Evolutionary conservation across 2,113 vertebrate genomes (phyloP).

Genomic region (Paradisaea rubra): DNA sequence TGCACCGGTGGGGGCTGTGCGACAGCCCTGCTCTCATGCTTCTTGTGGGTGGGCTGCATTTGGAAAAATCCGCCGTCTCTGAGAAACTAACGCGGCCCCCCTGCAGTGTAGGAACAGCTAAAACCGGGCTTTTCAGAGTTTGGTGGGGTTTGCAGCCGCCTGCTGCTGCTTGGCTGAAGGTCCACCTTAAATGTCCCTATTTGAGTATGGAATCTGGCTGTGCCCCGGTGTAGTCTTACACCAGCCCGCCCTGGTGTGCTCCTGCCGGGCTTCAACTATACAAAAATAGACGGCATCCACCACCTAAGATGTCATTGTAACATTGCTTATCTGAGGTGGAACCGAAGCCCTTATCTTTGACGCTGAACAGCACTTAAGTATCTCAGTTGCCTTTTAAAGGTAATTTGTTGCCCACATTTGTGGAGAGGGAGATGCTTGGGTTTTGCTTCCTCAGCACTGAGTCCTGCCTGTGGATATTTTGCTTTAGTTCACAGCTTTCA

Average conservation of each 20-base stretch:
- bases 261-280: background rate
- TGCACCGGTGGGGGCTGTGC: rapidly evolving
- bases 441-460: background rate
- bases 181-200: slow-evolving; percentile 52
- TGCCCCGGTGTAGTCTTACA: slow-evolving; percentile 58
- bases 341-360: slow-evolving; percentile 16
- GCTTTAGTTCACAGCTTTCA: background rate
- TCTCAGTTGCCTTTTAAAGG: slow-evolving; percentile 39
- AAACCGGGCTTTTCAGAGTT: background rate
- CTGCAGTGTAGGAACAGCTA: background rate
- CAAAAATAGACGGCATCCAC: slow-evolving; percentile 45
- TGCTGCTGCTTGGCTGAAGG: background rate
- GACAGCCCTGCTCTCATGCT: background rate
- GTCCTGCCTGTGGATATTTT: background rate
- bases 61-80: rapidly evolving
- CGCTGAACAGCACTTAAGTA: background rate
- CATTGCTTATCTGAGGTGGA: slow-evolving; percentile 35
- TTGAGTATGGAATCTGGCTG: background rate
- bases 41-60: rapidly evolving
- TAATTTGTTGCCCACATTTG: background rate
- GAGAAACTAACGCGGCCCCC: background rate
- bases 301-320: slow-evolving; percentile 38
- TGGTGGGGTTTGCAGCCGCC: background rate
- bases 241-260: slow-evolving; percentile 6
- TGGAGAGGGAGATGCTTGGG: background rate